phyloP scores from a whole-genome alignment of 2,113 vertebrate genomes.

The Cinclus cinclus region DNA sequence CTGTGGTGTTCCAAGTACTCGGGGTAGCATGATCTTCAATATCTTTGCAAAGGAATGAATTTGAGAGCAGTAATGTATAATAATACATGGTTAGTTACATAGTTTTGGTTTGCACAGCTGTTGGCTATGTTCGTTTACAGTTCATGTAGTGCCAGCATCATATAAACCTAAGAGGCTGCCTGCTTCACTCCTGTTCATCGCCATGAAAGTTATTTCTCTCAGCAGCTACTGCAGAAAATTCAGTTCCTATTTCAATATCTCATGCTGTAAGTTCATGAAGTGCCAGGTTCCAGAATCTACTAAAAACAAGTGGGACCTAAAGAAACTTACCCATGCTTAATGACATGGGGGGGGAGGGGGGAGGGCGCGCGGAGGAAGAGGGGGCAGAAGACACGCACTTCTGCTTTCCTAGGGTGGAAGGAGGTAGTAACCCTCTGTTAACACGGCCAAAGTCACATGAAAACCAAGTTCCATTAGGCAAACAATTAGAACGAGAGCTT shows the following conservation, averaged over 20 bases:
- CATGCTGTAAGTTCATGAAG: neutral
- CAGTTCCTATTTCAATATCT: neutral
- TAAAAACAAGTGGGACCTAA: neutral
- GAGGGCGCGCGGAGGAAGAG: too few relatives aligned
- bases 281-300: neutral
- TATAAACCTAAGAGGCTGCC: neutral
- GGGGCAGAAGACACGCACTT: neutral
- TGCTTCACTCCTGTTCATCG: neutral
- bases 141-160: neutral
- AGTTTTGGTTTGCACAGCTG: constrained; percentile 8
- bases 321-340: neutral
- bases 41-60: neutral
- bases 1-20: neutral
- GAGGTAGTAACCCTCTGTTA: neutral
- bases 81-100: neutral
- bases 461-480: neutral
- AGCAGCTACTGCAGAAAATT: neutral
- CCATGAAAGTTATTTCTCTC: constrained; percentile 25
- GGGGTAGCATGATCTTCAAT: neutral
- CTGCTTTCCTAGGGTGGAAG: neutral
- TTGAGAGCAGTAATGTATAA: neutral
- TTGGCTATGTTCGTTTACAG: constrained; percentile 19
- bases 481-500: neutral
- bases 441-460: neutral
- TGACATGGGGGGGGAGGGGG: neutral